These are phyloP conservation scores for Drosophila erecta DNA, from an alignment of 1,140 invertebrate species.

Conservation along the genomic window DNA sequence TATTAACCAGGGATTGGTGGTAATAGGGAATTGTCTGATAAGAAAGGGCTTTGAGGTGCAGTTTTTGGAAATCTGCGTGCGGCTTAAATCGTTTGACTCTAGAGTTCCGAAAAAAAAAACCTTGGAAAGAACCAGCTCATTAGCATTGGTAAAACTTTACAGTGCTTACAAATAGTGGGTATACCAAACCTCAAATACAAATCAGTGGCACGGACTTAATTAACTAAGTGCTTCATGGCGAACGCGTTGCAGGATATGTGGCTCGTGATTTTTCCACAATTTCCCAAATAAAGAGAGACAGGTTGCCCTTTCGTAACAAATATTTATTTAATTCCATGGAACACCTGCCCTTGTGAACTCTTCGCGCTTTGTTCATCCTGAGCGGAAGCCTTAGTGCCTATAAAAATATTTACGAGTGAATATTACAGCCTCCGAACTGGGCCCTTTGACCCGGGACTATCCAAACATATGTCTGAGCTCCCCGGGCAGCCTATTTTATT, in stretches of 20 bases:
- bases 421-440: constrained; percentile 56
- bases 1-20: no score
- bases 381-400: constrained; percentile 53
- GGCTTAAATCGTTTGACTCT: no score
- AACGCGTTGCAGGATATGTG: neutral
- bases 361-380: constrained; percentile 37
- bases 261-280: neutral
- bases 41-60: no score
- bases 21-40: no score
- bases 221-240: neutral
- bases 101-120: no score
- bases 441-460: constrained; percentile 44
- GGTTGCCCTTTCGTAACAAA: neutral
- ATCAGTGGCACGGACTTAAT: neutral
- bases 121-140: no score
- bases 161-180: no score
- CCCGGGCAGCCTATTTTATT: constrained; percentile 55
- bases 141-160: no score
- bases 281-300: constrained; percentile 1
- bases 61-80: no score
- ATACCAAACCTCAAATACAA: no score
- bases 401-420: constrained; percentile 84
- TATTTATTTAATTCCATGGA: constrained; percentile 18
- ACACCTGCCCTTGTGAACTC: constrained; percentile 28
- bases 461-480: constrained; percentile 68